Conservation (phyloP, 2,888 invertebrate species). For the Cryptophagus acutangulus region DNA sequence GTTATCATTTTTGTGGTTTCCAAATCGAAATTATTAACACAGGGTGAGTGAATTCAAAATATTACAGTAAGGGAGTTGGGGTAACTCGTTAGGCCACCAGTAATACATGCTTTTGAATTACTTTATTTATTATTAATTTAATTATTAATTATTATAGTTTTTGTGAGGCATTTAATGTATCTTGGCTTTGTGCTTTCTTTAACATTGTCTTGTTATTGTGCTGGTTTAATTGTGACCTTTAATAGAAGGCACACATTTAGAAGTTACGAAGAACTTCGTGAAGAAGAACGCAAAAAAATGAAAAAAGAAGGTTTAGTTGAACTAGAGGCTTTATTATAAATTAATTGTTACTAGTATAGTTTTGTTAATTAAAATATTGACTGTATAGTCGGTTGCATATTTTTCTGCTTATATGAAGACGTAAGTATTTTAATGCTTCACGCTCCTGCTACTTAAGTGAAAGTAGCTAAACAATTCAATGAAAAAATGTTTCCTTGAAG, state of each 20-base stretch:
- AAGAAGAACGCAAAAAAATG: conserved; percentile 21
- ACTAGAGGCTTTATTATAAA: not conserved
- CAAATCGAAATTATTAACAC: conserved; percentile 51
- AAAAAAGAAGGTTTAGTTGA: not conserved
- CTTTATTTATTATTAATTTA: conserved; percentile 15
- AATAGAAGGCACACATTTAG: conserved; percentile 47
- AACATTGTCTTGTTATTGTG: conserved; percentile 55
- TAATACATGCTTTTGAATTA: no score
- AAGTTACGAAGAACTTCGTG: conserved; percentile 36
- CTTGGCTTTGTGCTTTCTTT: conserved; percentile 55
- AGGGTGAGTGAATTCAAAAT: conserved; percentile 22
- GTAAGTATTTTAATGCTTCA: no score
- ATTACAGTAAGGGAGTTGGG: not conserved
- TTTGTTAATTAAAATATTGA: not conserved
- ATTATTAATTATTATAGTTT: conserved; percentile 45
- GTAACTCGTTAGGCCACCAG: no score
- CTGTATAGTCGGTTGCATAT: no score
- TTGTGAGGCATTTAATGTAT: conserved; percentile 56
- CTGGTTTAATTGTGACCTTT: conserved; percentile 54
- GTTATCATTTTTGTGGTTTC: conserved; percentile 51
- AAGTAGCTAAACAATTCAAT: conserved; percentile 1
- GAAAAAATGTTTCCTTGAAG: no score
- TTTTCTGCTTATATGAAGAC: no score
- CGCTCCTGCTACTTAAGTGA: no score
- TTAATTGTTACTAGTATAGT: not conserved